Conservation (phyloP, 2,797 vertebrate species). For the Enteromius unitaeniatus region DNA sequence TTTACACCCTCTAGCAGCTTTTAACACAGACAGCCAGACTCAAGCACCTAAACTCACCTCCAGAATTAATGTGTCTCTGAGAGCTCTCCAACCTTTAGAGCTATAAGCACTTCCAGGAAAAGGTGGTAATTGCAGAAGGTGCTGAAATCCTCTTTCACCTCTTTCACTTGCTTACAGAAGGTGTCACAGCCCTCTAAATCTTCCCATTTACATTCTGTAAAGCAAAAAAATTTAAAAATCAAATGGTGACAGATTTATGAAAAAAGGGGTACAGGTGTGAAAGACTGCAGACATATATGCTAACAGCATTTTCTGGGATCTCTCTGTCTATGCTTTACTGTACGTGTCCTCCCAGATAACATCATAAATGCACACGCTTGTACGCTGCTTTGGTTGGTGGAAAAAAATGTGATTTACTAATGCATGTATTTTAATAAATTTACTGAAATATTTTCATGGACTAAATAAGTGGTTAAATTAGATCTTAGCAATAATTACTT, state of each 20-base stretch:
- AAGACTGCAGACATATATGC: slow-evolving; percentile 7
- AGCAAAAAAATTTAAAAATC: not conserved
- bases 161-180: slow-evolving; percentile 46
- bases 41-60: slow-evolving; percentile 45
- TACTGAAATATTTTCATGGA: not conserved
- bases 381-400: not conserved
- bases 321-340: not conserved
- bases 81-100: slow-evolving; percentile 50
- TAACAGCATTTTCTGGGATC: slow-evolving; percentile 11
- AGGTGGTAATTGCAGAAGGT: slow-evolving; percentile 52
- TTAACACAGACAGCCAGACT: slow-evolving; percentile 50
- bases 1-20: slow-evolving; percentile 53
- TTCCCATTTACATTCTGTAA: slow-evolving; percentile 37
- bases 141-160: slow-evolving; percentile 56
- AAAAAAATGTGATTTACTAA: not conserved
- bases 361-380: not conserved
- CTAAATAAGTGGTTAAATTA: not conserved
- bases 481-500: not conserved
- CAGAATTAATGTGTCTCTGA: slow-evolving; percentile 56
- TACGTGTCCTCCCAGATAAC: slow-evolving; percentile 22
- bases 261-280: slow-evolving; percentile 21
- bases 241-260: slow-evolving; percentile 52
- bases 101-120: slow-evolving; percentile 50
- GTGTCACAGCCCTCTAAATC: slow-evolving; percentile 40
- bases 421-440: not conserved